Percentiles rank a stretch among this genome's conserved stretches.
Evolutionary conservation across 2,797 vertebrate species (phyloP).

Genomic region (Margarornis squamiger): DNA sequence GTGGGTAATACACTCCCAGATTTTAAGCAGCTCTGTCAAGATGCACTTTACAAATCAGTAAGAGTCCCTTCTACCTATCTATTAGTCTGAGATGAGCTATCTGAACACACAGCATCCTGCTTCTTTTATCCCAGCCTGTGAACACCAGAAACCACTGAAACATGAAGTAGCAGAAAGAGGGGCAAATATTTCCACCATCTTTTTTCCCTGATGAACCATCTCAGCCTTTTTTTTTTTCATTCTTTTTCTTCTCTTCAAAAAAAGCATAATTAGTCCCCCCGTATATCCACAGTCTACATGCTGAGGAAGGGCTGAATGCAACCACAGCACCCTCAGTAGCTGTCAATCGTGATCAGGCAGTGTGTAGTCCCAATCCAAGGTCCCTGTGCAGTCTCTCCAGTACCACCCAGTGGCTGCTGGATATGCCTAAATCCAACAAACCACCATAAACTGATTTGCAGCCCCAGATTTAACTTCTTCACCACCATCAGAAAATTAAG

Average conservation of each 20-base stretch:
- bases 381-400: not conserved
- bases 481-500: not conserved
- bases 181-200: not conserved
- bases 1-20: not conserved
- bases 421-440: not conserved
- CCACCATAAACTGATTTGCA: not conserved
- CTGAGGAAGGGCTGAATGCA: fast-evolving
- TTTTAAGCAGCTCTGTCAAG: not conserved
- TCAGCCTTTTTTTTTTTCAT: not conserved
- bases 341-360: not conserved
- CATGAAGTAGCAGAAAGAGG: not conserved
- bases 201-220: not conserved
- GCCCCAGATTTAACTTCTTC: not conserved
- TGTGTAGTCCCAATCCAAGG: fast-evolving
- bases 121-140: not conserved
- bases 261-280: not conserved
- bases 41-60: not conserved
- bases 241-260: not conserved
- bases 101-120: not conserved
- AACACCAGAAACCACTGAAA: not conserved
- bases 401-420: not conserved
- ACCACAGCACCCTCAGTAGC: not conserved
- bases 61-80: not conserved
- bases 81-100: not conserved
- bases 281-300: not conserved